Conservation (phyloP, 53 echinoderm and acorn worm species). For the Paracentrotus lividus region DNA sequence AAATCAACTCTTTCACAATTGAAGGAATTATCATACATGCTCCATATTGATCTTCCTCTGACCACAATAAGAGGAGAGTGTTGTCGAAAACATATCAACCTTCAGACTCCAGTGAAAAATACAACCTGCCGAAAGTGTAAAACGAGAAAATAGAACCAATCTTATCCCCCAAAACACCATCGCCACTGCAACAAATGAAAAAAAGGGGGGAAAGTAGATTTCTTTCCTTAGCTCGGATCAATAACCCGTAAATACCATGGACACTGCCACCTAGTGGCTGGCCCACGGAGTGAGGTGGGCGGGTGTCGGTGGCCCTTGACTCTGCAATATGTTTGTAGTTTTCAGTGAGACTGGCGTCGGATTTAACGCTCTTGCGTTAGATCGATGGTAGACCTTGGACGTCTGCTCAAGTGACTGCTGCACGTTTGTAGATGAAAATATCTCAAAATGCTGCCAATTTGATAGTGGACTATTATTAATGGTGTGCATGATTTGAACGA, state of each 20-base stretch:
- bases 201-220: background rate
- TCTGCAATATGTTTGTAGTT: constrained; percentile 32
- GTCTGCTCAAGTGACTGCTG: constrained; percentile 20
- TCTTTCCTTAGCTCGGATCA: background rate
- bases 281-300: constrained; percentile 41
- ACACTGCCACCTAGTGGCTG: constrained; percentile 38
- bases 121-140: constrained; percentile 20
- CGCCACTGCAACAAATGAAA: constrained; percentile 7
- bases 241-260: constrained; percentile 59
- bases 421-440: constrained; percentile 44
- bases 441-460: constrained; percentile 37
- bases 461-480: constrained; percentile 35
- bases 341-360: constrained; percentile 22
- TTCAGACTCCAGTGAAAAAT: constrained; percentile 21
- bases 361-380: constrained; percentile 28
- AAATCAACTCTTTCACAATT: background rate
- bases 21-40: background rate
- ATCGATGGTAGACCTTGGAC: constrained; percentile 53
- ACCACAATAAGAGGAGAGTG: background rate
- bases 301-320: constrained; percentile 58
- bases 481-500: constrained; percentile 21
- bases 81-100: constrained; percentile 11
- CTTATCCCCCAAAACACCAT: background rate
- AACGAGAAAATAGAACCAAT: constrained; percentile 24
- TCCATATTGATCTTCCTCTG: background rate